Evolutionary conservation across 2,888 invertebrate genomes (phyloP), one percentile per base, ranked within the genome.

Genomic region (Megaustenia siamemsis): DNA sequence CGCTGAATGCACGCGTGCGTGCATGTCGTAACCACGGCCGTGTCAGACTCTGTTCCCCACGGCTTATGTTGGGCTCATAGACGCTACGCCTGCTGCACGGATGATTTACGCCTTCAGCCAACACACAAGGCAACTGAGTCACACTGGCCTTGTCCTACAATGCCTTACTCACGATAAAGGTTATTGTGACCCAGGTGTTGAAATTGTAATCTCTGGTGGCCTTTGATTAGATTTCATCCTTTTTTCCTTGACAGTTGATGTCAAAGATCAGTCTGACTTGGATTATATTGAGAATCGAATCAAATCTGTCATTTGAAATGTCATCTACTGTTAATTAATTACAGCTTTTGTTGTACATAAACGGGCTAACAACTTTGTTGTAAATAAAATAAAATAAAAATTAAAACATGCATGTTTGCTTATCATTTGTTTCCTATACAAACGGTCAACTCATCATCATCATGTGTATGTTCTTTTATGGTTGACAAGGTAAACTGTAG

Each of bases 131-230:
- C 73, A 49, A 49, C 32, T 73, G 73, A 73, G 32, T 73, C 73
- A 73, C 73, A 1, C 49, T 49, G 32, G 73, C 73, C 35, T 73
- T 40, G 28, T 45, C 73, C 73, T 73, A 49, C 32, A 45, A 73
- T 18, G 35, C 40, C 40, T 77, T 60, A 77, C 60, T 77, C 77
- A 77, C 60, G 60, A n/a, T 60, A 24, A 60, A 77, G 77, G 77
- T 77, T 63, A 77, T n/a, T 40, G 38, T 77, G 77, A 77, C 77
- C 77, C 77, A 77, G 38, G 77, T 43, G 63, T n/a, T 56, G 35
- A 40, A n/a, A 32, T 38, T n/a, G 21, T 60, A 38, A 60, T 63
- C 35, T 18, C 32, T 24, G 24, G 56, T 53, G 5, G 71, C 43
- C 71, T 28, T 49, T 73, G 49, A 49, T 73, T 71, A 5, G 1